These are phyloP conservation scores for Colius striatus DNA, from an alignment of 2,113 vertebrate genomes.

Conservation along the genomic window DNA sequence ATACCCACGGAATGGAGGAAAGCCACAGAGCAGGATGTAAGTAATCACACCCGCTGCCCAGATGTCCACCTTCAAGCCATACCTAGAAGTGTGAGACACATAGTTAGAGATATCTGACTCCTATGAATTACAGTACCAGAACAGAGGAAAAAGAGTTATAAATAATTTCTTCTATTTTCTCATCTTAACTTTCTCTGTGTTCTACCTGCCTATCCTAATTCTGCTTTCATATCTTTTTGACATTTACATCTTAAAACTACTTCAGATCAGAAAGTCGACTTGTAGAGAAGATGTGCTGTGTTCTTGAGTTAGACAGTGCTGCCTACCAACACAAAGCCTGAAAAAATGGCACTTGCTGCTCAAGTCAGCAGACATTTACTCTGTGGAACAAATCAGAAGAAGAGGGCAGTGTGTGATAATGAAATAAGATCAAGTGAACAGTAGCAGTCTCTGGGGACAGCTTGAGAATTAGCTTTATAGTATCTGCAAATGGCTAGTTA, in stretches of 20 bases:
- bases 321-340: not conserved
- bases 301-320: not conserved
- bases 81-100: constrained; percentile 78
- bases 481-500: not conserved
- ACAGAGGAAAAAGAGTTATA: not conserved
- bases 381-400: not conserved
- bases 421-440: not conserved
- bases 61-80: constrained; percentile 97
- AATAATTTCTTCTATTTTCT: not conserved
- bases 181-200: not conserved
- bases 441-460: not conserved
- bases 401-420: not conserved
- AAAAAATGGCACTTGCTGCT: not conserved
- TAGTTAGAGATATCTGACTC: constrained; percentile 22
- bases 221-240: not conserved
- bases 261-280: not conserved
- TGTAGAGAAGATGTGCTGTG: not conserved
- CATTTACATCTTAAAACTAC: not conserved
- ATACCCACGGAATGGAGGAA: constrained; percentile 95
- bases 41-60: constrained; percentile 98
- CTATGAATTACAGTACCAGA: not conserved
- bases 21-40: constrained; percentile 96
- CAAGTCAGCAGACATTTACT: not conserved
- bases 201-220: not conserved
- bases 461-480: not conserved